Evolutionary conservation across 2,797 vertebrate species (phyloP).

Genomic region (Esox lucius): DNA sequence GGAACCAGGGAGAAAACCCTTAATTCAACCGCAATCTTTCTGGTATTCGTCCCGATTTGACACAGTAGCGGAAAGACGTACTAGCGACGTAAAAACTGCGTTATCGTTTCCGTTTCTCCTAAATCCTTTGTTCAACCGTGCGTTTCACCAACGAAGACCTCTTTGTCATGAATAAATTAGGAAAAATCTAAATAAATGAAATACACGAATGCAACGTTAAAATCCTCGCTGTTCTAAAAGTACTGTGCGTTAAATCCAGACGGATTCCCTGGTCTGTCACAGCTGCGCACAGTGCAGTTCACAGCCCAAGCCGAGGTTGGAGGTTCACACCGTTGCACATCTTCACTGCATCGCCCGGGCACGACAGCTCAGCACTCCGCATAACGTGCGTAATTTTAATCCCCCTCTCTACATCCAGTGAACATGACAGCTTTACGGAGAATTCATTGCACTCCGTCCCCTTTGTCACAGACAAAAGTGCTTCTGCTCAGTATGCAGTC

Average conservation of each 20-base stretch:
- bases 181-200: slow-evolving; percentile 27
- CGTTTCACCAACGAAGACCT: slow-evolving; percentile 43
- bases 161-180: slow-evolving; percentile 25
- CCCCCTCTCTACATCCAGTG: slow-evolving; percentile 34
- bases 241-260: slow-evolving; percentile 13
- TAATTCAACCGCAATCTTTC: slow-evolving; percentile 40
- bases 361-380: slow-evolving; percentile 55
- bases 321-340: slow-evolving; percentile 50
- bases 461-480: slow-evolving; percentile 4
- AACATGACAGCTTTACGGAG: slow-evolving; percentile 48
- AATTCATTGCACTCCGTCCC: slow-evolving; percentile 28
- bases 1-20: slow-evolving; percentile 19
- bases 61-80: slow-evolving; percentile 15
- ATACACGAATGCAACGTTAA: not conserved
- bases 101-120: slow-evolving; percentile 29
- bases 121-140: slow-evolving; percentile 64
- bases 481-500: slow-evolving; percentile 3
- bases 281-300: slow-evolving; percentile 16
- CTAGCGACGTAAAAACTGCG: slow-evolving; percentile 25
- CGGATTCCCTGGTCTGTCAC: slow-evolving; percentile 10
- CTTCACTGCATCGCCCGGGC: slow-evolving; percentile 53
- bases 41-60: slow-evolving; percentile 5
- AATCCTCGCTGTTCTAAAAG: slow-evolving; percentile 28
- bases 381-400: slow-evolving; percentile 59
- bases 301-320: slow-evolving; percentile 44